phyloP scores from a whole-genome alignment of 2,888 invertebrate species.

The Cabera pusaria region DNA sequence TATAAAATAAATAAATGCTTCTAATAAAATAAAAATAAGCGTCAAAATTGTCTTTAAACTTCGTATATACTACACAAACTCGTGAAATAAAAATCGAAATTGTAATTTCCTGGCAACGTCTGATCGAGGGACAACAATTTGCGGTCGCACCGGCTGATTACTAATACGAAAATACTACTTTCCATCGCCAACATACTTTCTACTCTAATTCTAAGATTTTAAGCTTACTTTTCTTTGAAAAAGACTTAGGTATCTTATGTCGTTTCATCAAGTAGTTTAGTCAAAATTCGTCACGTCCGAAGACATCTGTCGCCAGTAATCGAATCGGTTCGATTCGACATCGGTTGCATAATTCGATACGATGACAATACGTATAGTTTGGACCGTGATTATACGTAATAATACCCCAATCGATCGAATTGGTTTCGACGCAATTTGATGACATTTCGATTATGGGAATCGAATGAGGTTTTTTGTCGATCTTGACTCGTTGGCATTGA shows the following conservation, averaged over 20 bases:
- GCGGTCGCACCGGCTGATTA: slow-evolving; percentile 80
- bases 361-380: slow-evolving; percentile 76
- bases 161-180: slow-evolving; percentile 64
- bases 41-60: too few relatives aligned
- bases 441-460: slow-evolving; percentile 66
- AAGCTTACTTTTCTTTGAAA: slow-evolving; percentile 28
- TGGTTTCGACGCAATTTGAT: slow-evolving; percentile 61
- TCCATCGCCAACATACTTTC: slow-evolving; percentile 29
- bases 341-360: slow-evolving; percentile 77
- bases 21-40: too few relatives aligned
- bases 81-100: slow-evolving; percentile 78
- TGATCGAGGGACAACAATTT: slow-evolving; percentile 82
- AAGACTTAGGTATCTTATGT: slow-evolving; percentile 33
- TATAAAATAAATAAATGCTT: too few relatives aligned
- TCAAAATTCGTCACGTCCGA: slow-evolving; percentile 81
- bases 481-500: slow-evolving; percentile 13
- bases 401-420: slow-evolving; percentile 58
- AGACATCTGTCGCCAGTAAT: slow-evolving; percentile 81
- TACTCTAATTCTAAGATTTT: slow-evolving; percentile 31
- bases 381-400: slow-evolving; percentile 71
- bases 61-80: slow-evolving; percentile 52
- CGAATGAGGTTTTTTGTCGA: slow-evolving; percentile 44
- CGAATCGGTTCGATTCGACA: slow-evolving; percentile 69
- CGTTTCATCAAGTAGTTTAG: slow-evolving; percentile 52
- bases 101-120: slow-evolving; percentile 80